Percentiles rank a stretch among this genome's conserved stretches.
phyloP scores from a whole-genome alignment of 2,113 vertebrate genomes.

The Caretta caretta region DNA sequence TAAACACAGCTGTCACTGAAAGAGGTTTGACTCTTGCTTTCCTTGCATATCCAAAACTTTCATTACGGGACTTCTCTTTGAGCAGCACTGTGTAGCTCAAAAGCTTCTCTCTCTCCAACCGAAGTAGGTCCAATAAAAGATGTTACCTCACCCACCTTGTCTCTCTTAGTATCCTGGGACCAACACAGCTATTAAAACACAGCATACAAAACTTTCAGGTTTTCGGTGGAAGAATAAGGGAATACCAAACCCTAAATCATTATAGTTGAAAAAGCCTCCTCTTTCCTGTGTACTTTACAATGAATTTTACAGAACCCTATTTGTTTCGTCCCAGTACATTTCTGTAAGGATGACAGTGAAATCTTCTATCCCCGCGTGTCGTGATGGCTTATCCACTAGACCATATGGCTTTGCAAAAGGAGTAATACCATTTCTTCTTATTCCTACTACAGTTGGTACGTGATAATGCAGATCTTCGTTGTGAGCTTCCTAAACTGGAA shows the following conservation, averaged over 20 bases:
- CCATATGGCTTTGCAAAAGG: background rate
- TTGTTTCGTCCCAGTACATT: background rate
- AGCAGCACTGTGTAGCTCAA: background rate
- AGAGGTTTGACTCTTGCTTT: background rate
- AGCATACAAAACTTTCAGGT: background rate
- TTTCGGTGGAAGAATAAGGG: background rate
- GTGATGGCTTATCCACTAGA: background rate
- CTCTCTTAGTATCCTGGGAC: background rate
- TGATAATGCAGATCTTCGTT: slow-evolving; percentile 96
- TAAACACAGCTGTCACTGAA: background rate
- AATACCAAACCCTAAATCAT: background rate
- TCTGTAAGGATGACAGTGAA: background rate
- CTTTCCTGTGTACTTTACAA: background rate
- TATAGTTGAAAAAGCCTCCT: background rate
- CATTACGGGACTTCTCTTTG: background rate
- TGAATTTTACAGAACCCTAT: background rate
- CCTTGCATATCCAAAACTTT: background rate
- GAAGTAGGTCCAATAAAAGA: background rate
- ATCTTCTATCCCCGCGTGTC: background rate
- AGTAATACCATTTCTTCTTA: background rate
- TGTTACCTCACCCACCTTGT: background rate
- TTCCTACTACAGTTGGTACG: slow-evolving; percentile 83
- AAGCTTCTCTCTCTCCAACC: background rate
- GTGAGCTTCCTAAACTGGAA: slow-evolving; percentile 95
- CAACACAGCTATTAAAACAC: background rate